These are phyloP conservation scores for Antechinus stuartii DNA, from an alignment of 2,113 vertebrate species.

Conservation along the genomic window DNA sequence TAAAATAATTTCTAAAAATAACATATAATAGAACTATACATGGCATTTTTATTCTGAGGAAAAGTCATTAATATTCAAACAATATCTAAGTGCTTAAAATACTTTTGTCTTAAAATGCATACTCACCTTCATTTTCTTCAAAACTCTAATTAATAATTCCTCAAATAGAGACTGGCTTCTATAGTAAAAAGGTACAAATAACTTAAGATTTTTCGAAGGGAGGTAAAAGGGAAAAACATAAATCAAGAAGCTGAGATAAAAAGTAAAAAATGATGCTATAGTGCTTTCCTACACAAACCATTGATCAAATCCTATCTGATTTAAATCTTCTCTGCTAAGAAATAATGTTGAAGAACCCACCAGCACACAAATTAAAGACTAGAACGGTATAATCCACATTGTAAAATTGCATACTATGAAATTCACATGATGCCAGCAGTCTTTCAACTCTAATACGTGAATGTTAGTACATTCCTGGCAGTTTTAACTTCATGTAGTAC, in stretches of 20 bases:
- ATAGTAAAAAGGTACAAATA: neutral
- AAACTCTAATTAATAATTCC: slow-evolving; percentile 30
- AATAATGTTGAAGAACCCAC: slow-evolving; percentile 37
- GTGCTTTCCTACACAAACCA: slow-evolving; percentile 38
- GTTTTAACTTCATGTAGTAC: slow-evolving; percentile 9
- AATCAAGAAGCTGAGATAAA: neutral
- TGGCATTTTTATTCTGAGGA: neutral
- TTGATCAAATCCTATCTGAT: slow-evolving; percentile 1
- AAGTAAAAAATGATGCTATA: slow-evolving; percentile 31
- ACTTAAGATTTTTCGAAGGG: slow-evolving; percentile 39
- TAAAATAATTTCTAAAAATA: neutral
- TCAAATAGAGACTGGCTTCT: neutral
- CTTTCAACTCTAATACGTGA: slow-evolving; percentile 3
- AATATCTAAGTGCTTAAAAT: neutral
- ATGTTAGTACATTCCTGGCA: neutral
- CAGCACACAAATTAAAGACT: slow-evolving; percentile 12
- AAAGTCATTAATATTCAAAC: slow-evolving; percentile 7
- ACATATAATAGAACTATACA: neutral
- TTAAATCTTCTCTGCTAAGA: slow-evolving; percentile 42
- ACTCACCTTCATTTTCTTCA: neutral
- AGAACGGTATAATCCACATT: slow-evolving; percentile 2
- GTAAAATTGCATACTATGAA: neutral
- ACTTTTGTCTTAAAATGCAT: slow-evolving; percentile 2
- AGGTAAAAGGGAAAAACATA: neutral
- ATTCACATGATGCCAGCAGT: slow-evolving; percentile 33